phyloP scores from a whole-genome alignment of 1,140 invertebrate species.

The Reticulitermes speratus region DNA sequence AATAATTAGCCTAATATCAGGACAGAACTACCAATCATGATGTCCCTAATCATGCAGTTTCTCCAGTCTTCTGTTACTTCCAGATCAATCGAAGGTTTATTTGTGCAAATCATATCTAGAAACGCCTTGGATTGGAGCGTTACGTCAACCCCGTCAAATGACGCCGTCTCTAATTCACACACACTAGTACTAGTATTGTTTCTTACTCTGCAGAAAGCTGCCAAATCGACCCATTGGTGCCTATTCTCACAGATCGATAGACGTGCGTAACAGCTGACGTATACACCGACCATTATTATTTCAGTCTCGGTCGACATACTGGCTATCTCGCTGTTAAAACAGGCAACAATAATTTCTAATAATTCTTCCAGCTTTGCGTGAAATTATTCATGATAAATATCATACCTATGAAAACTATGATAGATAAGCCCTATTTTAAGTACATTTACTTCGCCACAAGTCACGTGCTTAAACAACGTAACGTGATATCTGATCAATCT shows the following conservation, averaged over 20 bases:
- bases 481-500: no score
- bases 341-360: not conserved
- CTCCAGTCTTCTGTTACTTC: no score
- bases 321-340: not conserved
- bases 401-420: not conserved
- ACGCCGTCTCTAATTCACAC: no score
- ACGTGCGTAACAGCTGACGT: slow-evolving; percentile 12
- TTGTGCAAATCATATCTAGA: no score
- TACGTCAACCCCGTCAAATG: no score
- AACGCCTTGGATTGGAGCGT: no score
- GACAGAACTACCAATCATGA: no score
- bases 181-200: no score
- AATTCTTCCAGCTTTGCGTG: not conserved
- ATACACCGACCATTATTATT: slow-evolving; percentile 2
- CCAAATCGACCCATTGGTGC: slow-evolving; percentile 1
- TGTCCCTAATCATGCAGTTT: no score
- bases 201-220: not conserved
- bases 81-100: no score
- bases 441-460: not conserved
- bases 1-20: no score
- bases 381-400: not conserved
- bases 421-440: not conserved
- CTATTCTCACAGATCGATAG: slow-evolving; percentile 4
- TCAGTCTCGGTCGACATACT: not conserved
- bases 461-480: not conserved